phyloP scores from a whole-genome alignment of 2,797 vertebrate species.

The Helicolenus hilgendorfi region DNA sequence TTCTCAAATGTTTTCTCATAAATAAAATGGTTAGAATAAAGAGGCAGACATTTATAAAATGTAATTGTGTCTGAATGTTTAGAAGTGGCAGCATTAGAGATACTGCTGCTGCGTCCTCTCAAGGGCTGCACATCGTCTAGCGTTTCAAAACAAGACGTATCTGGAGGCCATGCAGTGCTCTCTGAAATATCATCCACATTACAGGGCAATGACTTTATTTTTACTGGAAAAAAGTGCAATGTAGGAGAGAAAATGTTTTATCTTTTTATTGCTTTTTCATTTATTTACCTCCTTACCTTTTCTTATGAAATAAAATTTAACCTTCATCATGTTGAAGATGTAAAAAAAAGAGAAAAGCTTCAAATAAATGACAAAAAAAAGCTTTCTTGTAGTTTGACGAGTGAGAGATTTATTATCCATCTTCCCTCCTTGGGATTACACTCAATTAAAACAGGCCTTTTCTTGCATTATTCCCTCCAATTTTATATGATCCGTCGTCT shows the following conservation, averaged over 20 bases:
- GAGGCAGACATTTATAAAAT: slow-evolving; percentile 54
- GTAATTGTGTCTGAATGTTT: slow-evolving; percentile 60
- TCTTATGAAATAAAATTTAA: slow-evolving; percentile 7
- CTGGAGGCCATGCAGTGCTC: slow-evolving; percentile 14
- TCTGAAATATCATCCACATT: slow-evolving; percentile 3
- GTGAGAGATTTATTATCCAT: background rate
- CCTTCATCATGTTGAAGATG: background rate
- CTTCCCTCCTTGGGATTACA: background rate
- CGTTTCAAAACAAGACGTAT: slow-evolving; percentile 28
- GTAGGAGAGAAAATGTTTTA: background rate
- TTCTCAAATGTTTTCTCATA: background rate
- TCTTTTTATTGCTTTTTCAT: background rate
- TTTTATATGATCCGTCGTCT: background rate
- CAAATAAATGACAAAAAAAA: background rate
- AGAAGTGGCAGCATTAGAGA: slow-evolving; percentile 16
- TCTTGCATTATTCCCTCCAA: background rate
- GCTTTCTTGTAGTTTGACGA: slow-evolving; percentile 7
- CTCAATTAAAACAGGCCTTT: slow-evolving; percentile 15
- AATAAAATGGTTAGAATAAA: slow-evolving; percentile 25
- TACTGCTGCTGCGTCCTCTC: slow-evolving; percentile 28
- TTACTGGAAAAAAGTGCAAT: background rate
- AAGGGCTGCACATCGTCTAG: background rate
- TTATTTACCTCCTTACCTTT: background rate
- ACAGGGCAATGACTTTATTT: slow-evolving; percentile 19
- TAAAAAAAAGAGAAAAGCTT: background rate